Evolutionary conservation across 2,888 invertebrate genomes (phyloP), one percentile per base, ranked within the genome.

Genomic region (Caenorhabditis japonica): DNA sequence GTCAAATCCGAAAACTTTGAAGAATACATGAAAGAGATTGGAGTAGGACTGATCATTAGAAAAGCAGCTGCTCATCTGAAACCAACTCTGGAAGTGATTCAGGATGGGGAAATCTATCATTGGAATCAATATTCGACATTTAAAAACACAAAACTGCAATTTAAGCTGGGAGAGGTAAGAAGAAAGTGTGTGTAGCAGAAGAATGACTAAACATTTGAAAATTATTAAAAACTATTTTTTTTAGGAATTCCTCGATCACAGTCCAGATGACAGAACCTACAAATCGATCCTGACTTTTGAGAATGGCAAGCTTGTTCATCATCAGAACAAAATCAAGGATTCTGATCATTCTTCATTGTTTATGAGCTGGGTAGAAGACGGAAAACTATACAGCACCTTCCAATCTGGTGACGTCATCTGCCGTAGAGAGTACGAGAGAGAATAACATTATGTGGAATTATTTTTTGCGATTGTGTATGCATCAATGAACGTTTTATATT

Each of bases 21-120:
- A 36, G 82, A 80, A 55, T 83, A 80, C 73, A 77, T 83, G 83
- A 80, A 80, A 71, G 81, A 79, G 41, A 77, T 75, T 39, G 81
- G 81, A 30, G 83, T 83, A 13, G 80, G 79, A 36, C 60, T 83
- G 10, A 49, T 83, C 56, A 80, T 79, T 15, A 59, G 83, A 47
- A 83, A 79, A 56, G 81, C 81, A 15, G 83, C 83, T 34, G 79
- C 80, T 38, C 77, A 76, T 70, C 52, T 83, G 61, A 83, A 81
- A 51, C 79, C 79, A 43, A 71, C 76, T 33, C 71, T 81, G 34
- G 78, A 79, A 17, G 75, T 82, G 66, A 75, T 68, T 47, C 53
- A 70, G 7, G 73, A 71, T 25, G 80, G 80, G 38, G 68, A 78
- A 60, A 71, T 62, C 19, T 79, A 76, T 75, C 64, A 74, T 21